Conservation (phyloP, 1,140 invertebrate genomes). For the Teleogryllus occipitalis region DNA sequence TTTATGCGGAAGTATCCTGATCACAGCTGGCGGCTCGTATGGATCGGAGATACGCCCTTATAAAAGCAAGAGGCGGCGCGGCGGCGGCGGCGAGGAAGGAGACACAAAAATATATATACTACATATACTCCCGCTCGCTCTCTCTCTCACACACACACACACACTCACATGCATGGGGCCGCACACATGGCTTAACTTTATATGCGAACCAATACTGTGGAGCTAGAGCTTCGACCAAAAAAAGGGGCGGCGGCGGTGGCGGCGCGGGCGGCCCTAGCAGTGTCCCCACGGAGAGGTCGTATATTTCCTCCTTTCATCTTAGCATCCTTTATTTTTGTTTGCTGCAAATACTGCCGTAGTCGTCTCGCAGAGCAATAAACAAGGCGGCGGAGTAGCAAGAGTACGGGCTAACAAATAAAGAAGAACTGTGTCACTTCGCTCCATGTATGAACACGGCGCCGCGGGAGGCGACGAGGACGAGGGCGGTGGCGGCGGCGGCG, state of each 20-base stretch:
- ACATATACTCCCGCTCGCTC: background rate
- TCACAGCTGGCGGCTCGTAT: background rate
- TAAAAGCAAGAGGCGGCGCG: background rate
- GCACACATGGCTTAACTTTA: background rate
- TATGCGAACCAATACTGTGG: background rate
- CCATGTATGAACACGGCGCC: background rate
- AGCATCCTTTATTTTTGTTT: background rate
- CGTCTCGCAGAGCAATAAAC: background rate
- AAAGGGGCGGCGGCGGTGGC: background rate
- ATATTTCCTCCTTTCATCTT: background rate
- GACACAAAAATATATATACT: constrained; percentile 1
- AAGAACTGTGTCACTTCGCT: background rate
- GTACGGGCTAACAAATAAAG: background rate
- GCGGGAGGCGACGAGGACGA: too few relatives aligned
- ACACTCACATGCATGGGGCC: background rate
- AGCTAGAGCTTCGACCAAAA: background rate
- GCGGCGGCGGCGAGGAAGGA: background rate
- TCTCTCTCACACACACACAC: too few relatives aligned
- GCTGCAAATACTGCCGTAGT: background rate
- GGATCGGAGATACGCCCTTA: background rate
- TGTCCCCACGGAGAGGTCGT: background rate
- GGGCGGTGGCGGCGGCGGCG: too few relatives aligned
- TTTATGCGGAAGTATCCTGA: background rate
- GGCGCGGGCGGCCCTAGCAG: background rate
- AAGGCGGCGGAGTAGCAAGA: background rate